Conservation (phyloP, 2,113 vertebrate genomes). For the Sula dactylatra region DNA sequence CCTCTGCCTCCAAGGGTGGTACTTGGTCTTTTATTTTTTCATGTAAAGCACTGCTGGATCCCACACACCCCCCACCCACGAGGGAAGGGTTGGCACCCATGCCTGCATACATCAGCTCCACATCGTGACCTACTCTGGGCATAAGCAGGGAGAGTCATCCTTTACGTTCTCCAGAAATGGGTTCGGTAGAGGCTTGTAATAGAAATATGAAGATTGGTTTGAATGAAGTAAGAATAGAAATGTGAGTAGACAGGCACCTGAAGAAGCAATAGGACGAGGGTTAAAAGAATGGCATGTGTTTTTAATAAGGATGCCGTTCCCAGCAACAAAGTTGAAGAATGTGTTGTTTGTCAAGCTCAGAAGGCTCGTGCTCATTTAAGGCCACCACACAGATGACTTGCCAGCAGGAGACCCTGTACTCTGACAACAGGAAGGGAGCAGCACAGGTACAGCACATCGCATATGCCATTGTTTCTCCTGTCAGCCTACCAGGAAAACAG, state of each 20-base stretch:
- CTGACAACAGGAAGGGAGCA: not conserved
- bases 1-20: not conserved
- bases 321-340: not conserved
- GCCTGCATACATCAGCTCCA: not conserved
- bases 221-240: not conserved
- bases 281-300: not conserved
- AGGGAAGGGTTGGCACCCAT: not conserved
- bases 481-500: not conserved
- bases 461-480: not conserved
- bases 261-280: accelerated
- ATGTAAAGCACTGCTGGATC: not conserved
- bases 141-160: not conserved
- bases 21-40: not conserved
- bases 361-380: not conserved
- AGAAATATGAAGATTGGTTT: not conserved
- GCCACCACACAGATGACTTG: not conserved
- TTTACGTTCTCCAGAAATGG: not conserved
- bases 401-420: not conserved
- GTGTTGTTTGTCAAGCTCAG: not conserved
- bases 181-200: not conserved
- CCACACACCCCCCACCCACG: not conserved
- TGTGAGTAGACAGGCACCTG: not conserved
- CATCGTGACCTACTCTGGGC: accelerated
- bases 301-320: not conserved
- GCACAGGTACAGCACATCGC: not conserved